Evolutionary conservation across 2,888 invertebrate genomes (phyloP), one percentile per base, ranked within the genome.

Genomic region (Lycocerus yunnanus): DNA sequence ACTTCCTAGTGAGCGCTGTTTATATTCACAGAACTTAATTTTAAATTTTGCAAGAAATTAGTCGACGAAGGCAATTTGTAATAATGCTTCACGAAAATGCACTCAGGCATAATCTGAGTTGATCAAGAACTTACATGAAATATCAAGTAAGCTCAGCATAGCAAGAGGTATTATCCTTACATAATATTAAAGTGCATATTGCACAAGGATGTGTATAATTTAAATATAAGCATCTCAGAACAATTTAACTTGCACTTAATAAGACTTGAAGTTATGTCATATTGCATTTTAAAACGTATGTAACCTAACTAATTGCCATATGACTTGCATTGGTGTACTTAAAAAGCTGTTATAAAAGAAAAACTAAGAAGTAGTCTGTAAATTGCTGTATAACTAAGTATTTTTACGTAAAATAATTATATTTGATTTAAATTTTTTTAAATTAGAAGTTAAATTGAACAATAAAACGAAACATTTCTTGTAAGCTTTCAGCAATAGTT

Each of bases 111-210:
- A 63, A 63, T 63, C 61, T 15, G 15, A 63, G 61, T 63, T 18
- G 18, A 18, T 18, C 61, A 63, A 63, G 61, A 63, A 63, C 61
- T 63, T 63, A n/a, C 61, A 63, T 20, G 61, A 18, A 63, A 63
- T 63, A 60, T 16, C 15, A 16, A 60, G 16, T 60, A 63, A 63
- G 61, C 20, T 63, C 61, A 18, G 13, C 9, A 63, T 18, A n/a
- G 9, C 16, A 18, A 6, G 16, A 18, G 20, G 16, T 60, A 60
- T 60, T 63, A 63, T 63, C 61, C 61, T 18, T 63, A 20, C 61
- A 63, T 63, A 63, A 63, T 63, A 63, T 18, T 20, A 18, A 63
- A 63, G 61, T 63, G 61, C 61, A 63, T 63, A 63, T 13, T 63
- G 61, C 61, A 18, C 18, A n/a, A 18, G 61, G 18, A 63, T 63